These are phyloP conservation scores for Phyllotis vaccarum DNA, from an alignment of 2,797 vertebrate genomes.

Conservation along the genomic window DNA sequence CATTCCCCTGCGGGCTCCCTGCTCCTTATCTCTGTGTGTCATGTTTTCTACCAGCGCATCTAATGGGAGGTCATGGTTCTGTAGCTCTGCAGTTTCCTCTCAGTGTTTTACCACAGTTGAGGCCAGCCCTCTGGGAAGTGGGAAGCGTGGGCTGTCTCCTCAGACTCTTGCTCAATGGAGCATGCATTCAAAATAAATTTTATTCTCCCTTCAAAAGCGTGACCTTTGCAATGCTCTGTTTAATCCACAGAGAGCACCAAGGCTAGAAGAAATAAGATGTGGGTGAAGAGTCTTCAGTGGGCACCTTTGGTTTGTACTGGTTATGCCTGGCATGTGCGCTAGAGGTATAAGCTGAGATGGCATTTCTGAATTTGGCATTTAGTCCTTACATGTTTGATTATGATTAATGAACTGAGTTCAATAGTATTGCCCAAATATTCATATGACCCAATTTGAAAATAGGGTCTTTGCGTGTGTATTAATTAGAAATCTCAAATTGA, in stretches of 20 bases:
- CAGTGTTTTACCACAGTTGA: constrained; percentile 30
- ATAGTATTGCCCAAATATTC: not conserved
- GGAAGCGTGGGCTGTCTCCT: not conserved
- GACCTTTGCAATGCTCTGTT: not conserved
- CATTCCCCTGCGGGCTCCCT: not conserved
- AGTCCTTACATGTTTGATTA: not conserved
- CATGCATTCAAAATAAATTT: constrained; percentile 58
- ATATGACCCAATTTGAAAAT: not conserved
- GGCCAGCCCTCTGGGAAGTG: constrained; percentile 56
- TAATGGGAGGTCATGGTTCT: constrained; percentile 61
- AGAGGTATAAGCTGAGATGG: not conserved
- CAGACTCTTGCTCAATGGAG: constrained; percentile 50
- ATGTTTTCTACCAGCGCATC: constrained; percentile 29
- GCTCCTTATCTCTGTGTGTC: constrained; percentile 15
- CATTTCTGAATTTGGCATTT: too few relatives aligned
- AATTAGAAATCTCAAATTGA: not conserved
- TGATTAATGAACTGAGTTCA: not conserved
- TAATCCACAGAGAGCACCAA: not conserved
- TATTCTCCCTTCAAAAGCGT: constrained; percentile 17
- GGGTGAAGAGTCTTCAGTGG: not conserved
- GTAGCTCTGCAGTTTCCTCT: not conserved
- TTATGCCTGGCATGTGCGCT: not conserved
- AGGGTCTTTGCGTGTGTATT: not conserved
- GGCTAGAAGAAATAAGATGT: not conserved
- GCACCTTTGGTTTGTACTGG: not conserved